Conservation (phyloP, 2,113 vertebrate genomes). For the Oxyruncus cristatus region DNA sequence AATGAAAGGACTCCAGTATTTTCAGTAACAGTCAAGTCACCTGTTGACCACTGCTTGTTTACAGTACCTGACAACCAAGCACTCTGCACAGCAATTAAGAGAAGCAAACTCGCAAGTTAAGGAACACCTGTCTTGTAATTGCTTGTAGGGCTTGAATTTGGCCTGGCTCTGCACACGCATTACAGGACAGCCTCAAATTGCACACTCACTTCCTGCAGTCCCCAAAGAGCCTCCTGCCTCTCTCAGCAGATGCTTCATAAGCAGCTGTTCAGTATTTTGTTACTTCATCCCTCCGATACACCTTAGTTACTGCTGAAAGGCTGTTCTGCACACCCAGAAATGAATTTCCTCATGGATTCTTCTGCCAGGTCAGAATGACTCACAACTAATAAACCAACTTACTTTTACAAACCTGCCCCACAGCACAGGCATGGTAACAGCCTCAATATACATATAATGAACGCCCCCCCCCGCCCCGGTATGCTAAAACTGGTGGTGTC, state of each 20-base stretch:
- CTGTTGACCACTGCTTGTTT: neutral
- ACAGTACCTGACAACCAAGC: neutral
- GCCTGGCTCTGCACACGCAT: neutral
- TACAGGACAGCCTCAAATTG: neutral
- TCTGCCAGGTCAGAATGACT: neutral
- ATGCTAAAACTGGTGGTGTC: neutral
- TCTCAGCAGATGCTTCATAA: neutral
- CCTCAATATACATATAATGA: neutral
- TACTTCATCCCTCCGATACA: neutral
- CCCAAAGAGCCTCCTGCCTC: neutral
- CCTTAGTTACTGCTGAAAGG: neutral
- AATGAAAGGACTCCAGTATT: neutral
- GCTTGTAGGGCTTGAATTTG: neutral
- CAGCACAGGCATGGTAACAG: neutral
- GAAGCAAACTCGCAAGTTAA: neutral
- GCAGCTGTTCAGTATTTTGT: neutral
- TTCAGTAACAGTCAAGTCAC: neutral
- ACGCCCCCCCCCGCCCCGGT: neutral
- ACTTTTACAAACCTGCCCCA: neutral
- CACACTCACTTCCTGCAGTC: neutral
- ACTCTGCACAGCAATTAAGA: neutral
- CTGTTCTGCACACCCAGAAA: neutral
- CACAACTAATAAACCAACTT: neutral
- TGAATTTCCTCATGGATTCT: neutral
- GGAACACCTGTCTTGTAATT: neutral